phyloP scores from a whole-genome alignment of 2,888 invertebrate genomes.

The Eurois occulta region DNA sequence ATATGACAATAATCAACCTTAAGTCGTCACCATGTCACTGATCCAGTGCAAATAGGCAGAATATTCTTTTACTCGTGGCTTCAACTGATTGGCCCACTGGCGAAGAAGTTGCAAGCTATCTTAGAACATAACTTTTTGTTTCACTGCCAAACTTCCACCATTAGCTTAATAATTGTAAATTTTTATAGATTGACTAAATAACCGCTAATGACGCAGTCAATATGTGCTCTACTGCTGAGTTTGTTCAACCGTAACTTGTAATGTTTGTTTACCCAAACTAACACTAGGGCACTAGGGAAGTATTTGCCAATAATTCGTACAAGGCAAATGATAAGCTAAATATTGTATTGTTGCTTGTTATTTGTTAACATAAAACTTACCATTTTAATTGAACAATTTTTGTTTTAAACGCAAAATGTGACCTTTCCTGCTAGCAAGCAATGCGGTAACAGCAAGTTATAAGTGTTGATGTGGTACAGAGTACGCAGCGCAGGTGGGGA shows the following conservation, averaged over 20 bases:
- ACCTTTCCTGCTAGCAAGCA: slow-evolving; percentile 49
- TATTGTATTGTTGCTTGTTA: no score
- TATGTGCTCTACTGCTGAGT: slow-evolving; percentile 6
- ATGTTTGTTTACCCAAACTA: slow-evolving; percentile 28
- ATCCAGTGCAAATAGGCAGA: background rate
- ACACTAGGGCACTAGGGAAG: background rate
- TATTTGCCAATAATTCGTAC: slow-evolving; percentile 7
- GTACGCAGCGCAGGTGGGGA: background rate
- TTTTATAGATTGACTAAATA: slow-evolving; percentile 15
- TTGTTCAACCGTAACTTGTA: slow-evolving; percentile 13
- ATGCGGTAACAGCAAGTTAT: slow-evolving; percentile 45
- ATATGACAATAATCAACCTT: no score
- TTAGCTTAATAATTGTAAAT: slow-evolving; percentile 10
- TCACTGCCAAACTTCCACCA: slow-evolving; percentile 7
- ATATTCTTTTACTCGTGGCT: background rate
- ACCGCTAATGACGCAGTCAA: slow-evolving; percentile 14
- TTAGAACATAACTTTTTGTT: background rate
- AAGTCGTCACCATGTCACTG: background rate
- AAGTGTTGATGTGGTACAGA: slow-evolving; percentile 17
- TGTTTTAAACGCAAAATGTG: slow-evolving; percentile 37
- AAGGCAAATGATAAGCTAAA: slow-evolving; percentile 25
- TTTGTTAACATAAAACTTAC: slow-evolving; percentile 1
- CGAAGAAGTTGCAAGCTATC: background rate
- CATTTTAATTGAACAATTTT: slow-evolving; percentile 28
- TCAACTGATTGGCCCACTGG: background rate